Evolutionary conservation across 2,113 vertebrate species (phyloP).

Genomic region (Azemiops feae): DNA sequence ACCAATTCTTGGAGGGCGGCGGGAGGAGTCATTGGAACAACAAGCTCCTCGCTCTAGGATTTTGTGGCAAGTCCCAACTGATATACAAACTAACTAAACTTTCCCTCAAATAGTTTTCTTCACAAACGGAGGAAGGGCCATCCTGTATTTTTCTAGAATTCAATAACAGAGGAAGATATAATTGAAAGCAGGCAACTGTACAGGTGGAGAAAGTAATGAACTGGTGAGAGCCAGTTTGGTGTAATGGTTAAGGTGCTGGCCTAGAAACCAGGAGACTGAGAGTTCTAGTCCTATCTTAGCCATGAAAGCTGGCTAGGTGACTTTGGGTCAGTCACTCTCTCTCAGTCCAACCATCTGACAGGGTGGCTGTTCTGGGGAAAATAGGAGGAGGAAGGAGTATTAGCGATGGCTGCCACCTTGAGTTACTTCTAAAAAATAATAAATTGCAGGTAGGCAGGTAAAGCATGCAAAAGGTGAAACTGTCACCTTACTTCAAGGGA

Average conservation of each 20-base stretch:
- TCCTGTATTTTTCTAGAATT: neutral
- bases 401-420: neutral
- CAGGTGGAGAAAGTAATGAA: neutral
- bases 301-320: neutral
- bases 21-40: neutral
- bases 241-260: neutral
- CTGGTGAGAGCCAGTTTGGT: neutral
- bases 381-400: neutral
- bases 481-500: neutral
- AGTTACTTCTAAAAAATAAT: neutral
- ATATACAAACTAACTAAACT: neutral
- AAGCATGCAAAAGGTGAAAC: neutral
- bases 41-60: neutral
- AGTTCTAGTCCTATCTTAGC: neutral
- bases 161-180: neutral
- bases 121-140: neutral
- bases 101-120: neutral
- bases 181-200: neutral
- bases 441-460: neutral
- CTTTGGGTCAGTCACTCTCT: neutral
- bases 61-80: neutral
- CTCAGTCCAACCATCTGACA: neutral
- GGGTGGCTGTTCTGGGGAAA: neutral
- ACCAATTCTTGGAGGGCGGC: neutral
- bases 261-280: neutral